phyloP scores from a whole-genome alignment of 2,797 vertebrate genomes.

The Pantherophis alleghaniensis region DNA sequence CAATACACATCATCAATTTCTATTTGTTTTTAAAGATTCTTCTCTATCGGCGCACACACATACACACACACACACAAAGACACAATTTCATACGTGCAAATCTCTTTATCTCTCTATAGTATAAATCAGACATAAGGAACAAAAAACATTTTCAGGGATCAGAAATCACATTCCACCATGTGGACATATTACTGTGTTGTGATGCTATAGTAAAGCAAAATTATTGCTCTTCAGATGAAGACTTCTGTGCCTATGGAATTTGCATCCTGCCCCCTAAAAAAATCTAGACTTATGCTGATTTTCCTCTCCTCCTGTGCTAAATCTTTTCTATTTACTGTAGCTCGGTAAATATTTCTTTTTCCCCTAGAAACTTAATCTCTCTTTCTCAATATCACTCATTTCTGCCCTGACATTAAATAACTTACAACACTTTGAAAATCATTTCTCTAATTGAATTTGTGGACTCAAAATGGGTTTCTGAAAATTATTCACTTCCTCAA shows the following conservation, averaged over 20 bases:
- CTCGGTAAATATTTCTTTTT: background rate
- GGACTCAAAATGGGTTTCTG: background rate
- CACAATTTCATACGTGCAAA: background rate
- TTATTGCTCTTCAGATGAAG: background rate
- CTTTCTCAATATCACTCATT: background rate
- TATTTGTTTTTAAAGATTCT: background rate
- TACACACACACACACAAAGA: background rate
- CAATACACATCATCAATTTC: background rate
- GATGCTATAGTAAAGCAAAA: background rate
- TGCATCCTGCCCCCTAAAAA: background rate
- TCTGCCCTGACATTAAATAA: background rate
- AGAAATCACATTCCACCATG: background rate
- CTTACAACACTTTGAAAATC: fast-evolving
- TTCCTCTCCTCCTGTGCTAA: background rate
- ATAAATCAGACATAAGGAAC: background rate
- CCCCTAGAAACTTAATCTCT: fast-evolving
- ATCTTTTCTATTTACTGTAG: background rate
- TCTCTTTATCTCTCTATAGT: background rate
- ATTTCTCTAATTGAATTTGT: background rate
- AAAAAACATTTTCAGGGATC: background rate
- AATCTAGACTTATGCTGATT: background rate
- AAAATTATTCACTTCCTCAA: background rate
- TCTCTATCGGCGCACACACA: background rate
- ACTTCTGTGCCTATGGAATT: background rate
- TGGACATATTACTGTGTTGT: background rate